Conservation (phyloP, 2,888 invertebrate genomes). For the Autographa pulchrina region DNA sequence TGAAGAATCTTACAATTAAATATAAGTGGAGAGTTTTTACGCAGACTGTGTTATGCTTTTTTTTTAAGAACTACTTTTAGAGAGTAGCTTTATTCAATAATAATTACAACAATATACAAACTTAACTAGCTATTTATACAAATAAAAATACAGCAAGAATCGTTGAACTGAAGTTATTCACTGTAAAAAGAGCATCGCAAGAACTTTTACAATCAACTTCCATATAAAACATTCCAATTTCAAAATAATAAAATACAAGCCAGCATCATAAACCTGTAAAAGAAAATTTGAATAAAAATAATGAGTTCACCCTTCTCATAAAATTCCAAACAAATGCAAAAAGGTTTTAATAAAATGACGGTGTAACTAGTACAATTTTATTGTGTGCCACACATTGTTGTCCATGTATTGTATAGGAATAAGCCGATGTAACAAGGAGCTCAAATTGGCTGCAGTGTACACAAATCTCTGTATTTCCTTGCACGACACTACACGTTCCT, state of each 20-base stretch:
- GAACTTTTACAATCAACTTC: constrained; percentile 10
- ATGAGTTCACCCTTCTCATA: constrained; percentile 31
- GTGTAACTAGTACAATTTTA: constrained; percentile 27
- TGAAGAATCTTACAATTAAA: no score
- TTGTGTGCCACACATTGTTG: constrained; percentile 9
- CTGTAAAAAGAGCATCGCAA: background rate
- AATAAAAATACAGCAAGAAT: no score
- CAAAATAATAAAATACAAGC: background rate
- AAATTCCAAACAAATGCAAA: constrained; percentile 29
- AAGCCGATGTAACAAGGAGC: constrained; percentile 47
- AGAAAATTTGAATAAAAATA: constrained; percentile 28
- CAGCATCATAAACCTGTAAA: constrained; percentile 9
- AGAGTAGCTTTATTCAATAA: no score
- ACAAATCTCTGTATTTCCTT: constrained; percentile 51
- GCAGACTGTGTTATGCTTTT: no score
- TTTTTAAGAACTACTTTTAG: no score
- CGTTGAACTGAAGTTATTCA: background rate
- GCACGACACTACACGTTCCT: constrained; percentile 11
- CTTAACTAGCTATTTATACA: no score
- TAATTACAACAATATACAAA: no score
- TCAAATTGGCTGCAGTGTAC: constrained; percentile 50
- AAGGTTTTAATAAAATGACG: constrained; percentile 45
- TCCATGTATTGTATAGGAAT: constrained; percentile 21
- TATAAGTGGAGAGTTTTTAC: no score
- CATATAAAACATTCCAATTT: constrained; percentile 1